A percentile compares a stretch with the other conserved stretches of the same genome.
Evolutionary conservation across 2,888 invertebrate species (phyloP).

Genomic region (Antheraea assamensis): DNA sequence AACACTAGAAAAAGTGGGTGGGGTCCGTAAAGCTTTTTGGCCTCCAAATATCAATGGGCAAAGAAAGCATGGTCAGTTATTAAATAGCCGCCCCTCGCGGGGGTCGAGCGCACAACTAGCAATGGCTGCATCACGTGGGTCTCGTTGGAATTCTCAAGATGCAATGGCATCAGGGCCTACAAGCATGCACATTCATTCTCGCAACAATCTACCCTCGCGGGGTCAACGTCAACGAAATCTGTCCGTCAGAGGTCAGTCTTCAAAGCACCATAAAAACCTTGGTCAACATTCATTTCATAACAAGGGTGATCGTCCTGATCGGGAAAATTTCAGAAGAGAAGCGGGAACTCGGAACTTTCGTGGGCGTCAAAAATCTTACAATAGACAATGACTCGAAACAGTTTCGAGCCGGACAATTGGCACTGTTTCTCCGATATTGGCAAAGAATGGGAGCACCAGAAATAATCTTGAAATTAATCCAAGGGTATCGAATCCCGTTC

Average conservation of each 20-base stretch:
- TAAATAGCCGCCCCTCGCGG: neutral
- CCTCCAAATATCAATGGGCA: conserved; percentile 20
- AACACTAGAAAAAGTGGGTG: conserved; percentile 31
- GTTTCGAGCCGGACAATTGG: conserved; percentile 24
- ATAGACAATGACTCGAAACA: neutral
- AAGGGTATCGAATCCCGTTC: conserved; percentile 25
- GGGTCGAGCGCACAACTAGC: neutral
- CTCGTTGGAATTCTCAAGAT: too few species aligned
- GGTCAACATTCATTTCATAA: neutral
- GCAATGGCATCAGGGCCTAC: neutral
- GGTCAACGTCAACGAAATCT: neutral
- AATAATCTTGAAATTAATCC: conserved; percentile 19
- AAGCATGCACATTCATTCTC: neutral
- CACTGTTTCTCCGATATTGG: conserved; percentile 16
- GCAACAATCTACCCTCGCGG: neutral
- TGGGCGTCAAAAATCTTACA: neutral
- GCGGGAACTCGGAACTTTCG: too few species aligned
- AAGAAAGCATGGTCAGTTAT: conserved; percentile 8
- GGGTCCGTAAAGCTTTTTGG: conserved; percentile 32
- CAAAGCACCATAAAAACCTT: neutral
- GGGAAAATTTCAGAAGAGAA: too few species aligned
- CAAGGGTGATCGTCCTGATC: too few species aligned
- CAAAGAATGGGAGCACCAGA: conserved; percentile 19
- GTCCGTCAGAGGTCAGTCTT: neutral
- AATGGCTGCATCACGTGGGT: too few species aligned